These are phyloP conservation scores for Electrona antarctica DNA, from an alignment of 2,113 vertebrate genomes.

Conservation along the genomic window DNA sequence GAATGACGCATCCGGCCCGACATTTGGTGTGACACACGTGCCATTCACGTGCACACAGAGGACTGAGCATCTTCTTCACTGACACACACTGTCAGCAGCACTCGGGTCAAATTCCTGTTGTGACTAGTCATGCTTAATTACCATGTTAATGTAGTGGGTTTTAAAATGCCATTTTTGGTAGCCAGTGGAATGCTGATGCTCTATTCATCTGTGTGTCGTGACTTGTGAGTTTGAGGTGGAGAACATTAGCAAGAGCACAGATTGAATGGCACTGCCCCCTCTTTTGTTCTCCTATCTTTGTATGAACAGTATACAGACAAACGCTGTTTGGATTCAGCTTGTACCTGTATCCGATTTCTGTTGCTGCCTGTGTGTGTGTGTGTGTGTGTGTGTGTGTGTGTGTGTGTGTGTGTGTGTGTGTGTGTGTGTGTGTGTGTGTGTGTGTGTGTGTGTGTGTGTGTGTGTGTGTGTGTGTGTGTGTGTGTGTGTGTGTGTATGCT, in stretches of 20 bases:
- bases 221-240: not conserved
- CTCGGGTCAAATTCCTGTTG: slow-evolving; percentile 19
- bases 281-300: slow-evolving; percentile 10
- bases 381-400: slow-evolving; percentile 1
- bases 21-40: slow-evolving; percentile 46
- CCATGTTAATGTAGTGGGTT: slow-evolving; percentile 26
- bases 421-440: not conserved
- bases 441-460: no score
- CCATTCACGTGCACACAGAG: slow-evolving; percentile 49
- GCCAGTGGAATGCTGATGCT: slow-evolving; percentile 13
- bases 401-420: slow-evolving; percentile 20
- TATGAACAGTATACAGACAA: slow-evolving; percentile 39
- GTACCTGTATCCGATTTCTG: slow-evolving; percentile 1
- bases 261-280: slow-evolving; percentile 23
- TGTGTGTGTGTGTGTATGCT: not conserved
- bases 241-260: slow-evolving; percentile 4
- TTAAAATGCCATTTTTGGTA: slow-evolving; percentile 18
- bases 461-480: not conserved
- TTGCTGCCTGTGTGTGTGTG: not conserved
- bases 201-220: slow-evolving; percentile 11
- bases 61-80: slow-evolving; percentile 6
- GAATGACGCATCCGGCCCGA: slow-evolving; percentile 47
- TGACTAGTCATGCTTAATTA: slow-evolving; percentile 12
- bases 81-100: slow-evolving; percentile 22
- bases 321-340: slow-evolving; percentile 23